Percentiles rank a stretch among this genome's conserved stretches.
Conservation (phyloP, 2,113 vertebrate species). For the Tretioscincus oriximinensis region DNA sequence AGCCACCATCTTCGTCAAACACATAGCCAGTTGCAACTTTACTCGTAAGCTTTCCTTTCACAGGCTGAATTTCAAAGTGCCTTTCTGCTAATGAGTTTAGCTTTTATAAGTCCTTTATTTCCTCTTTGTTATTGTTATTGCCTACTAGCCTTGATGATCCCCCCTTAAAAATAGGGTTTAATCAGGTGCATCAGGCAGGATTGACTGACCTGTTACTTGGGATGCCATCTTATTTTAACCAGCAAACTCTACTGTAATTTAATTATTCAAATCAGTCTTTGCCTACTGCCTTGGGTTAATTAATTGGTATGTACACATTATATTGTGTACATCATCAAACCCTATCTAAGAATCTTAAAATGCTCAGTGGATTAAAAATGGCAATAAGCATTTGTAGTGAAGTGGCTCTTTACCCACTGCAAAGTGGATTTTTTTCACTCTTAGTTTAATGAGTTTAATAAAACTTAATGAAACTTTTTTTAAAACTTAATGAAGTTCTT, state of each 20-base stretch:
- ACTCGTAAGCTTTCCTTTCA: too few species aligned
- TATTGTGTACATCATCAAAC: not conserved
- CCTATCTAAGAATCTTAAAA: constrained; percentile 24
- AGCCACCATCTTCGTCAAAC: too few species aligned
- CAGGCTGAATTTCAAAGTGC: too few species aligned
- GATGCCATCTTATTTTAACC: too few species aligned
- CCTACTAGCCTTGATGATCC: too few species aligned
- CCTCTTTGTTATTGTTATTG: too few species aligned
- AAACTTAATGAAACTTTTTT: constrained; percentile 67
- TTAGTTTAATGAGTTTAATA: constrained; percentile 68
- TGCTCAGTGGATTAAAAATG: constrained; percentile 34
- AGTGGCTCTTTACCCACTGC: constrained; percentile 37
- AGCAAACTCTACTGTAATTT: not conserved
- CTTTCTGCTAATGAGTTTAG: too few species aligned
- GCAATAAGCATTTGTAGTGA: constrained; percentile 46
- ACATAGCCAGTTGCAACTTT: too few species aligned
- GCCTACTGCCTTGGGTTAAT: not conserved
- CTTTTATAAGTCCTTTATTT: too few species aligned
- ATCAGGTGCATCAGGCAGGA: too few species aligned
- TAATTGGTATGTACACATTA: not conserved
- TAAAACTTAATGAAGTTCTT: constrained; percentile 63
- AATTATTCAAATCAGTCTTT: not conserved
- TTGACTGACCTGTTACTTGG: too few species aligned
- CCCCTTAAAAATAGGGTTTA: too few species aligned
- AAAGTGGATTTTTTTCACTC: constrained; percentile 57